Conservation (phyloP, 2,888 invertebrate genomes). For the Caradrina kadenii region DNA sequence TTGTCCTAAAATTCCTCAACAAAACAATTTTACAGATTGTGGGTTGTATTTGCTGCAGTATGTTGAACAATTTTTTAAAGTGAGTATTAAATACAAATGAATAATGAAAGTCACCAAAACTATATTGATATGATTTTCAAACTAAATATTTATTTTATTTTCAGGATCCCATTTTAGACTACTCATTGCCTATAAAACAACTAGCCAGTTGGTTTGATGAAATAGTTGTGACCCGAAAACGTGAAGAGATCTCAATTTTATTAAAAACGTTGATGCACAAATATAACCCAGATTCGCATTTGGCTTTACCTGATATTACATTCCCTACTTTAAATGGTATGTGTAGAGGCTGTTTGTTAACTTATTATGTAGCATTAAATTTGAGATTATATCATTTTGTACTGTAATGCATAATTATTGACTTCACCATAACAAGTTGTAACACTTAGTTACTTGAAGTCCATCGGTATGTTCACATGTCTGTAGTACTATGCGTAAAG, state of each 20-base stretch:
- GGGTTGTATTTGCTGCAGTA: conserved; percentile 98
- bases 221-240: conserved; percentile 95
- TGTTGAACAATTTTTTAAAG: conserved; percentile 98
- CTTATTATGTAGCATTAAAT: too few relatives aligned
- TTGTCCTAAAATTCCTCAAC: conserved; percentile 98
- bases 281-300: conserved; percentile 92
- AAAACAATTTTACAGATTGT: conserved; percentile 99
- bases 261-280: conserved; percentile 94
- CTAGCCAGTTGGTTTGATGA: conserved; percentile 97
- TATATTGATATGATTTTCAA: not conserved
- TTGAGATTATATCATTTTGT: too few relatives aligned
- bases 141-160: conserved; percentile 67
- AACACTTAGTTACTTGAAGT: too few relatives aligned
- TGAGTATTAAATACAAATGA: conserved; percentile 68
- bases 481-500: not conserved
- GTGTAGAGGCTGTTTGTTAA: conserved; percentile 11
- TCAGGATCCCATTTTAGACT: conserved; percentile 95
- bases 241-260: conserved; percentile 96
- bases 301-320: conserved; percentile 92
- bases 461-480: too few relatives aligned
- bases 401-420: too few relatives aligned
- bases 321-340: conserved; percentile 94
- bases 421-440: not conserved
- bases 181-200: conserved; percentile 95
- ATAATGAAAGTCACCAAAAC: not conserved